These are phyloP conservation scores for Pardalotus punctatus DNA, from an alignment of 2,113 vertebrate genomes.

Conservation along the genomic window DNA sequence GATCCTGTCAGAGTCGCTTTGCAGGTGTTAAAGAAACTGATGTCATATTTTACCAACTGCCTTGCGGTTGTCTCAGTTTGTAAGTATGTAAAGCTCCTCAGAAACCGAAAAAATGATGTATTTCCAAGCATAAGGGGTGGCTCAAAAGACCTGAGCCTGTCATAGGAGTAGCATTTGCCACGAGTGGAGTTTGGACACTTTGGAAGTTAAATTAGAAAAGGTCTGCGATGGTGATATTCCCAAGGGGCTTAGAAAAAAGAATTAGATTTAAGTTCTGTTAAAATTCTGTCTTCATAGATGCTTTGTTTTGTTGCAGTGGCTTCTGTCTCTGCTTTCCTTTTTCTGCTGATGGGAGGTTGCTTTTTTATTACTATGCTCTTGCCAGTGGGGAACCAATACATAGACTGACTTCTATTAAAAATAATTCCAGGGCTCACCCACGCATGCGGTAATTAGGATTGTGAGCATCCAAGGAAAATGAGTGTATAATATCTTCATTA, in stretches of 20 bases:
- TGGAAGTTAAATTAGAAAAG: neutral
- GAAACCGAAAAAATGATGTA: fast-evolving
- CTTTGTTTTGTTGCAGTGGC: neutral
- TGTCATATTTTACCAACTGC: neutral
- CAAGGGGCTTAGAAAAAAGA: neutral
- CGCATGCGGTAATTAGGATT: constrained; percentile 62
- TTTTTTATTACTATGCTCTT: neutral
- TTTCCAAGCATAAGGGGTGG: neutral
- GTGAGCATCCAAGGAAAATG: constrained; percentile 70
- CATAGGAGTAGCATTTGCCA: neutral
- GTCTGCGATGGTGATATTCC: neutral
- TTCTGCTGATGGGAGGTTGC: neutral
- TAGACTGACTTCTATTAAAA: constrained; percentile 62
- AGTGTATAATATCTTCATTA: constrained; percentile 76
- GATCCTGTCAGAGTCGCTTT: neutral
- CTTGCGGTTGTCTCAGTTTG: neutral
- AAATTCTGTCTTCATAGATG: neutral
- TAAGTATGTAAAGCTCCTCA: neutral
- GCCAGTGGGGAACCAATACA: constrained; percentile 23
- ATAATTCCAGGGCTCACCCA: constrained; percentile 53
- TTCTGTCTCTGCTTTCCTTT: neutral
- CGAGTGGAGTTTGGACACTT: neutral
- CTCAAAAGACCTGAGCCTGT: neutral
- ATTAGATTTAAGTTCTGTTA: neutral
- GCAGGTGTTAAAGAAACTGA: neutral